Base-by-base conservation (phyloP, 2,888 invertebrate genomes). In the Conops quadrifasciatus region DNA sequence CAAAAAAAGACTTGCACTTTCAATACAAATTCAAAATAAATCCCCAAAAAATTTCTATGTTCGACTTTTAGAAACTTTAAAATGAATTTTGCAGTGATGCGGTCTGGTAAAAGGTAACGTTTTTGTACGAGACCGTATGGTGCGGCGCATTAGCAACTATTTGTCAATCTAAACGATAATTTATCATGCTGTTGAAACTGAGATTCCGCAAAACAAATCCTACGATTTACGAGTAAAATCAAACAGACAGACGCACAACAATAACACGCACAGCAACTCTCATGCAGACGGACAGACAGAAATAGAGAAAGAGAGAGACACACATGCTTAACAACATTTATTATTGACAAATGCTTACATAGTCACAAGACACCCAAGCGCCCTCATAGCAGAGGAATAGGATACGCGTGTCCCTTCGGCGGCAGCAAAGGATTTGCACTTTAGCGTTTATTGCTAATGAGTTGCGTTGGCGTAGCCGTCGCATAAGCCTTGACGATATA, bases 111-210 rank as follows among this genome's bases (percentile, higher is more conserved):
- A 36, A 36, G 36, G 36, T 9, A 7, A 7, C 36, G 36, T 9
- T 9, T 36, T 36, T 36, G 43, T 56, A 53, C 30, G 49, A 65
- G 19, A 65, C 36, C n/a, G n/a, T n/a, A n/a, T n/a, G 16, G 30
- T 13, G n/a, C 53, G 65, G 43, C 66, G 56, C 56, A 24, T 66
- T 64, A 49, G 47, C 64, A 66, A 16, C 58, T 26, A 56, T 66
- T 66, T 66, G 66, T 56, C 66, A 66, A 56, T 66, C 56, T 56
- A 53, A 24, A 13, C 66, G 24, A 66, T 66, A 36, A 66, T 66
- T 66, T 56, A 66, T 56, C 66, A 66, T 36, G 16, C 21, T 15
- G 56, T 19, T 66, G 63, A 15, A 26, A 63, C 2, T 59, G 24
- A 26, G n/a, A 63, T 45, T 47, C 45, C 16, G 19, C 63, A 63